These are phyloP conservation scores for Pangasius krempfi DNA, from an alignment of 2,797 vertebrate species.

Conservation along the genomic window DNA sequence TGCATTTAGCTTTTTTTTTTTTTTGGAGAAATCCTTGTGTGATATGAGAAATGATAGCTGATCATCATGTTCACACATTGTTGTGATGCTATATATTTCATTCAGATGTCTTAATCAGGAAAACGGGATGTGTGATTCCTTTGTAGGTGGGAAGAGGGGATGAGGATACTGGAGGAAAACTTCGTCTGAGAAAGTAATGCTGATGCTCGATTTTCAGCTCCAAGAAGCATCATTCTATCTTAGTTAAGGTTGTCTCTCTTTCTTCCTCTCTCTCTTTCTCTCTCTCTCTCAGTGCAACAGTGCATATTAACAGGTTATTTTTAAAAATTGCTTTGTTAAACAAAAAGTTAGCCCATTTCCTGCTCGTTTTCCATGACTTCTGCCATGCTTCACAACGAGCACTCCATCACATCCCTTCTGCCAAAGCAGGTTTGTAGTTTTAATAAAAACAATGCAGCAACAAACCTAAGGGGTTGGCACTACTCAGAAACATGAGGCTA, in stretches of 20 bases:
- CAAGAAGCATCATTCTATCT: background rate
- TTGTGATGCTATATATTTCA: background rate
- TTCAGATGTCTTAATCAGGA: background rate
- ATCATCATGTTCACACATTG: background rate
- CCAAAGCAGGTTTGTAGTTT: background rate
- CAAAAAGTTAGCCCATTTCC: background rate
- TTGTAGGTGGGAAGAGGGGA: background rate
- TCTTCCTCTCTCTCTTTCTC: background rate
- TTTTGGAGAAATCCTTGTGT: background rate
- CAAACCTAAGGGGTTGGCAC: background rate
- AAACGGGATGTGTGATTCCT: background rate
- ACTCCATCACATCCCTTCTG: background rate
- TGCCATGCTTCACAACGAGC: background rate
- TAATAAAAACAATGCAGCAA: background rate
- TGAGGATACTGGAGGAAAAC: background rate
- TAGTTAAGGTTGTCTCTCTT: background rate
- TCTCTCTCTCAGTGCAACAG: background rate
- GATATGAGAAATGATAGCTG: background rate
- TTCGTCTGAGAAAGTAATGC: background rate
- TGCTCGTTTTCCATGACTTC: background rate
- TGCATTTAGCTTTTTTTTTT: background rate
- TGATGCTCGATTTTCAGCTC: background rate
- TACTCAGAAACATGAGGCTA: background rate
- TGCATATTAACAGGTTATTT: background rate
- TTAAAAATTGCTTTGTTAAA: background rate